Conservation (phyloP, 2,797 vertebrate genomes). For the Furcifer pardalis region DNA sequence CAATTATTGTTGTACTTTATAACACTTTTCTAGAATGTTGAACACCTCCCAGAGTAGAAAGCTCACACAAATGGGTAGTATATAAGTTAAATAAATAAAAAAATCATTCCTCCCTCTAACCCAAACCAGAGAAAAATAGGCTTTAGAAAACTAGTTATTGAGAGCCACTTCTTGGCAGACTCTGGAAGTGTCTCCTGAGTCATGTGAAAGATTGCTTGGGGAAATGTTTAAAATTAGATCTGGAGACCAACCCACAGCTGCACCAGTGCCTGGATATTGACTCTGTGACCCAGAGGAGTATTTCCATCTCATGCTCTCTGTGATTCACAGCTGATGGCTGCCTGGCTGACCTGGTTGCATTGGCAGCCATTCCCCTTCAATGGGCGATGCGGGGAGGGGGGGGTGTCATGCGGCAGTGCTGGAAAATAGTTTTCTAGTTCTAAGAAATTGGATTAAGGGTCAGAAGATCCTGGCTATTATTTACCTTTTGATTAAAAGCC, state of each 20-base stretch:
- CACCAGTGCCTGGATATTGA: neutral
- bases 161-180: neutral
- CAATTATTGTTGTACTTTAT: no score
- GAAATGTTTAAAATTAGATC: slow-evolving; percentile 20
- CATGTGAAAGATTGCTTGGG: slow-evolving; percentile 2
- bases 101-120: neutral
- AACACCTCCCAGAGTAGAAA: no score
- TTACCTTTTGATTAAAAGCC: slow-evolving; percentile 71
- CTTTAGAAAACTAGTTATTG: neutral
- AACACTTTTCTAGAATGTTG: no score
- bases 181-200: neutral
- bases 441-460: slow-evolving; percentile 67
- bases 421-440: slow-evolving; percentile 60
- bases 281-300: slow-evolving; percentile 8
- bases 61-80: no score
- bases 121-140: neutral
- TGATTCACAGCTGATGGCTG: slow-evolving; percentile 14
- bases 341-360: slow-evolving; percentile 12
- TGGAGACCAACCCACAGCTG: slow-evolving; percentile 19
- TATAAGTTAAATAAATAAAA: no score
- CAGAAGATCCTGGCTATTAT: slow-evolving; percentile 65
- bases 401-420: slow-evolving; percentile 4
- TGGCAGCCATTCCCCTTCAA: slow-evolving; percentile 9
- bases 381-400: slow-evolving; percentile 8
- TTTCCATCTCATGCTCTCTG: neutral